Percentiles rank a stretch among this genome's conserved stretches.
Evolutionary conservation across 1,140 invertebrate species (phyloP).

Genomic region (Papilio machaon): DNA sequence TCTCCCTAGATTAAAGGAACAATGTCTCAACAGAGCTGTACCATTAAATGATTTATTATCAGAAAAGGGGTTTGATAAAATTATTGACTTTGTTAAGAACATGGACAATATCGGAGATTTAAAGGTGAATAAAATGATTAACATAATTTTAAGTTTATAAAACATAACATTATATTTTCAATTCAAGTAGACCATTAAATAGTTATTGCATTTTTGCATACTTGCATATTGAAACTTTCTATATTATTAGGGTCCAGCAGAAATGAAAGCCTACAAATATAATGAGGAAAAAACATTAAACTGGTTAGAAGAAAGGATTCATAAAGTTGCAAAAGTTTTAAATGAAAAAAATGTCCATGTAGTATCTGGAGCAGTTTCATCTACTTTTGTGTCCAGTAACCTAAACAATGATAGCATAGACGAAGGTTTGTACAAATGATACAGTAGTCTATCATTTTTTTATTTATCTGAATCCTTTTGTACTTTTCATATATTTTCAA

Average conservation of each 20-base stretch:
- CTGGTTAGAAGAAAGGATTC: constrained; percentile 88
- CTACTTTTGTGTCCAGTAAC: constrained; percentile 86
- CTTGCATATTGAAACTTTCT: constrained; percentile 38
- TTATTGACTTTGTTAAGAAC: constrained; percentile 65
- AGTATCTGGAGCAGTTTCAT: constrained; percentile 85
- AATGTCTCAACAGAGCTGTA: constrained; percentile 83
- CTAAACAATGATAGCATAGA: constrained; percentile 80
- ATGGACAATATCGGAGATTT: constrained; percentile 85
- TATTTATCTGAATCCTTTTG: not conserved
- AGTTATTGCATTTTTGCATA: constrained; percentile 20
- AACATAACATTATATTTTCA: not conserved
- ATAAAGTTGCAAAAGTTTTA: constrained; percentile 84
- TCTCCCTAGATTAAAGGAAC: constrained; percentile 82
- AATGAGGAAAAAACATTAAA: constrained; percentile 88
- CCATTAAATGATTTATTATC: constrained; percentile 87
- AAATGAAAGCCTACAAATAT: constrained; percentile 89
- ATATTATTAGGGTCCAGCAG: constrained; percentile 82
- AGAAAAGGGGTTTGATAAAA: constrained; percentile 71
- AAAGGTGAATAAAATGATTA: constrained; percentile 77
- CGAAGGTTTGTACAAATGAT: constrained; percentile 63
- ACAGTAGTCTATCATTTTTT: not conserved
- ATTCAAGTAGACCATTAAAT: constrained; percentile 34
- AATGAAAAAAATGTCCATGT: constrained; percentile 88
- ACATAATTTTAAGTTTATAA: not conserved
- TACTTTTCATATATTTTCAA: too few species aligned